These are phyloP conservation scores for Styela plicata DNA, from an alignment of 23 tunicate species.

Conservation along the genomic window DNA sequence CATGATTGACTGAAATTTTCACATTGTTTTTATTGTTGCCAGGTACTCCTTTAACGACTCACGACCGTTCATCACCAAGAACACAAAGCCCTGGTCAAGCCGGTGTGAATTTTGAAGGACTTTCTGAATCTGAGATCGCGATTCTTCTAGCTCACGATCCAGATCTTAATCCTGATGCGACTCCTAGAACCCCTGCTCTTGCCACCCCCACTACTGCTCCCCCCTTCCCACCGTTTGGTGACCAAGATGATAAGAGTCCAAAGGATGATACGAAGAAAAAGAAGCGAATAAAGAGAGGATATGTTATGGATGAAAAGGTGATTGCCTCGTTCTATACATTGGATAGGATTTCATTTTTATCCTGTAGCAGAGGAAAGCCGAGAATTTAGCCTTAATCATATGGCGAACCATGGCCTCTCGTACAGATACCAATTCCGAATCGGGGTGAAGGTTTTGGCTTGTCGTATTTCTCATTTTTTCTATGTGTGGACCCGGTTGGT, in stretches of 20 bases:
- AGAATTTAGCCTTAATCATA: too few species aligned
- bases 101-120: slow-evolving; percentile 18
- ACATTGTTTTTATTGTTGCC: not conserved
- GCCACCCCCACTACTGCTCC: slow-evolving; percentile 6
- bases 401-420: too few species aligned
- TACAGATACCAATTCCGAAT: too few species aligned
- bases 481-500: too few species aligned
- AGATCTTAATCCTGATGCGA: slow-evolving; percentile 26
- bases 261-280: slow-evolving; percentile 4
- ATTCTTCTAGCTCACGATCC: slow-evolving; percentile 83
- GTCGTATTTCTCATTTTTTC: too few species aligned
- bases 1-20: too few species aligned
- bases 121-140: slow-evolving; percentile 55
- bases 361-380: too few species aligned
- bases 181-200: not conserved
- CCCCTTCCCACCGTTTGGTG: not conserved
- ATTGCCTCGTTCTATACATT: too few species aligned
- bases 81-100: slow-evolving; percentile 14
- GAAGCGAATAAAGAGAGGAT: slow-evolving; percentile 7
- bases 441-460: too few species aligned
- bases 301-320: slow-evolving; percentile 29
- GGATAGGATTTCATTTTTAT: too few species aligned
- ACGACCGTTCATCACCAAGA: slow-evolving; percentile 11
- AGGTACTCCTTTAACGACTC: not conserved
- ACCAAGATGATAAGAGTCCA: slow-evolving; percentile 13